Evolutionary conservation across 1,140 invertebrate species (phyloP).

Genomic region (Lepidurus arcticus): DNA sequence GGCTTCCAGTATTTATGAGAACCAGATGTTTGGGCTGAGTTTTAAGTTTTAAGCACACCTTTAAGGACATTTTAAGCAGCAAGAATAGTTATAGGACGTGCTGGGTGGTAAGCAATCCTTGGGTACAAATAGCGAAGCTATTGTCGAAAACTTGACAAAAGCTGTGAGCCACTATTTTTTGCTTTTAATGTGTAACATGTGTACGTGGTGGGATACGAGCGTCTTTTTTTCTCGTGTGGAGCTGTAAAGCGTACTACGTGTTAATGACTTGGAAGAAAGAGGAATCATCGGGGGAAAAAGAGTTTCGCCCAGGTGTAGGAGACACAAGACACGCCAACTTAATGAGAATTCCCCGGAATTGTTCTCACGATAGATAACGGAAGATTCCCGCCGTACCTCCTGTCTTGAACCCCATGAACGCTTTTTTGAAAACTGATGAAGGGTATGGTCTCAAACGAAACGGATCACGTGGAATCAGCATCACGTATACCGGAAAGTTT

Average conservation of each 20-base stretch:
- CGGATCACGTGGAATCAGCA: neutral
- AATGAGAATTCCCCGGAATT: neutral
- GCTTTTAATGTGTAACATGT: constrained; percentile 6
- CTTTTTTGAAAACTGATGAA: neutral
- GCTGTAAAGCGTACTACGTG: neutral
- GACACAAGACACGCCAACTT: neutral
- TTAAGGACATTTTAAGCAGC: constrained; percentile 14
- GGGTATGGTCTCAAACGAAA: no score
- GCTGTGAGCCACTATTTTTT: neutral
- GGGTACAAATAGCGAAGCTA: constrained; percentile 9
- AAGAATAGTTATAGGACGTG: neutral
- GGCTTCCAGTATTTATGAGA: constrained; percentile 4
- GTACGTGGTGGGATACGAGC: neutral
- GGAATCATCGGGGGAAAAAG: neutral
- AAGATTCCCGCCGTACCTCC: neutral
- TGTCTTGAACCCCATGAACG: neutral
- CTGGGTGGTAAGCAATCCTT: constrained; percentile 10
- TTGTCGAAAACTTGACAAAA: constrained; percentile 19
- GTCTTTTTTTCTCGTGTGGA: neutral
- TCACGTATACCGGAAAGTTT: neutral
- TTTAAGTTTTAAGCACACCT: neutral
- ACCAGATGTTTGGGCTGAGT: neutral
- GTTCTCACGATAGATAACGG: neutral
- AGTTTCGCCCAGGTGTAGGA: neutral
- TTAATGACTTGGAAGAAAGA: neutral